Conservation (phyloP, 2,113 vertebrate genomes). For the Rynchops niger region DNA sequence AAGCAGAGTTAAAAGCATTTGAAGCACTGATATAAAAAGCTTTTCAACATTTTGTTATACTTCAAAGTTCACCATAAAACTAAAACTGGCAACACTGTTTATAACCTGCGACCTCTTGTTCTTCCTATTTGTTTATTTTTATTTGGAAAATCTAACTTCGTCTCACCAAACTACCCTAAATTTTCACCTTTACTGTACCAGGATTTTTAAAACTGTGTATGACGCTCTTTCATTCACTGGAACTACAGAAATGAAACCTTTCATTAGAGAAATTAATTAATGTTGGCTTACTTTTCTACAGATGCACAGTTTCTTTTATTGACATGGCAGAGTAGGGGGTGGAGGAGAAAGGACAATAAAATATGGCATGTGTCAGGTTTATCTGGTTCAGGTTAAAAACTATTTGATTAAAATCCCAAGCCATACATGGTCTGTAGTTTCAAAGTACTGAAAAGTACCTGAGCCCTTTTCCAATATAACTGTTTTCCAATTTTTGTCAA, state of each 20-base stretch:
- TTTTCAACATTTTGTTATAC: constrained; percentile 44
- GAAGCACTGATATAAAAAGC: constrained; percentile 15
- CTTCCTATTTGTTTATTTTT: constrained; percentile 43
- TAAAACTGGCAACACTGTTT: constrained; percentile 44
- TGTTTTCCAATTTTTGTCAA: background rate
- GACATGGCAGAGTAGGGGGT: constrained; percentile 13
- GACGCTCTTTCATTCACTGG: background rate
- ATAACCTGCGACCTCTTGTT: constrained; percentile 39
- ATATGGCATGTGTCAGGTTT: constrained; percentile 43
- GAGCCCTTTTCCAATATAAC: background rate
- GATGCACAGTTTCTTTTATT: constrained; percentile 36
- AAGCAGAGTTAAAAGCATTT: constrained; percentile 17
- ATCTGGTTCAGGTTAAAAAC: constrained; percentile 42
- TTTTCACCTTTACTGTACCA: background rate
- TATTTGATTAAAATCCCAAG: constrained; percentile 43
- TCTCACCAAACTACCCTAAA: background rate
- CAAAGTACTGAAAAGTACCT: background rate
- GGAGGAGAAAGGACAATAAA: constrained; percentile 54
- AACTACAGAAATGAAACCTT: constrained; percentile 39
- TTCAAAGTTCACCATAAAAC: constrained; percentile 60
- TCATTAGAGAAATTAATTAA: constrained; percentile 57
- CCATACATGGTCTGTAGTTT: background rate
- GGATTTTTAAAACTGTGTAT: constrained; percentile 7
- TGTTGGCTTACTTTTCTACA: background rate
- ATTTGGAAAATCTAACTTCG: constrained; percentile 45